phyloP scores from a whole-genome alignment of 2,797 vertebrate genomes.

The Epinephelus coioides region DNA sequence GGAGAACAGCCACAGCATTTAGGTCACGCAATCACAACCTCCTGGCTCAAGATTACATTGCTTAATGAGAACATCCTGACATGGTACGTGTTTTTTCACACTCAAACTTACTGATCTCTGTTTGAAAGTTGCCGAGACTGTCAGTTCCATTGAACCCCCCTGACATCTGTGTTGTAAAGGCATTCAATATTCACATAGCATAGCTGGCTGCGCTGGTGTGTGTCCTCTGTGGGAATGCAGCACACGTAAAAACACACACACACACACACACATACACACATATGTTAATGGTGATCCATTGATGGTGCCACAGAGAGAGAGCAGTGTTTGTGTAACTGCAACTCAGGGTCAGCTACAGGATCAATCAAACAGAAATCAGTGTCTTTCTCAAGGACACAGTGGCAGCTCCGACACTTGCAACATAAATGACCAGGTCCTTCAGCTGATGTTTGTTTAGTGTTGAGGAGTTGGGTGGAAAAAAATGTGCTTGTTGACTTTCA shows the following conservation, averaged over 20 bases:
- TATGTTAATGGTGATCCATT: conserved; percentile 45
- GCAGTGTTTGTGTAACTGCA: conserved; percentile 6
- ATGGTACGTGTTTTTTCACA: neutral
- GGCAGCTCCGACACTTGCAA: neutral
- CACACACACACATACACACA: conserved; percentile 23
- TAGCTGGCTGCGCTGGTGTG: conserved; percentile 10
- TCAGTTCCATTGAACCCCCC: too few species aligned
- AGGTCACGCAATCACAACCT: too few species aligned
- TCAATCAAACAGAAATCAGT: conserved; percentile 37
- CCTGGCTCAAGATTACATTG: too few species aligned
- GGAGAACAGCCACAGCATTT: too few species aligned
- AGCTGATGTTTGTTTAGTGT: conserved; percentile 12
- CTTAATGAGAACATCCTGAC: too few species aligned
- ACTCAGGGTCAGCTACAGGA: conserved; percentile 23
- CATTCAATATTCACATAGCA: conserved; percentile 27
- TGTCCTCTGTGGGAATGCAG: conserved; percentile 41
- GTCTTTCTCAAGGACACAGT: conserved; percentile 23
- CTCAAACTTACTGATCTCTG: neutral
- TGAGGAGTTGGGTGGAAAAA: neutral
- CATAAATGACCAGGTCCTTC: conserved; percentile 2
- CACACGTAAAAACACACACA: conserved; percentile 3
- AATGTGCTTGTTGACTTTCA: neutral
- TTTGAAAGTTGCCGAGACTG: neutral
- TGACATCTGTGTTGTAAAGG: conserved; percentile 22
- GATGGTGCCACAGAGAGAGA: conserved; percentile 14